Evolutionary conservation across 2,888 invertebrate genomes (phyloP).

Genomic region (Shargacucullia verbasci): DNA sequence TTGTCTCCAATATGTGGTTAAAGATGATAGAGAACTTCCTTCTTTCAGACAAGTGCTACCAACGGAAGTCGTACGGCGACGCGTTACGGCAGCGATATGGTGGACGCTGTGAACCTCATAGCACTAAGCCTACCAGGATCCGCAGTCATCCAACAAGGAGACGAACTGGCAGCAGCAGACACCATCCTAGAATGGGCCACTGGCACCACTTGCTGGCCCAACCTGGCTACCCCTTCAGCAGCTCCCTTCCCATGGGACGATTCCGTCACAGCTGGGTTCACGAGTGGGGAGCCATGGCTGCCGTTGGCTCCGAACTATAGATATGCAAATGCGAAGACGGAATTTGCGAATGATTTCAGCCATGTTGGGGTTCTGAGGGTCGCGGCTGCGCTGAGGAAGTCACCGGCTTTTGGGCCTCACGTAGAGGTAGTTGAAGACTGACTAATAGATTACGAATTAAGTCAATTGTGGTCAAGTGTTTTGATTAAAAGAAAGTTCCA

Average conservation of each 20-base stretch:
- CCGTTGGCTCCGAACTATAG: slow-evolving; percentile 91
- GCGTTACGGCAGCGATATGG: slow-evolving; percentile 90
- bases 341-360: slow-evolving; percentile 86
- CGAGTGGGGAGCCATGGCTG: slow-evolving; percentile 91
- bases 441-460: too few species aligned
- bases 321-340: slow-evolving; percentile 89
- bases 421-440: slow-evolving; percentile 72
- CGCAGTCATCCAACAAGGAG: slow-evolving; percentile 94
- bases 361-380: slow-evolving; percentile 79
- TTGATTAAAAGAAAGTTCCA: too few species aligned
- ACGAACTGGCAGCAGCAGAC: slow-evolving; percentile 91
- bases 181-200: slow-evolving; percentile 87
- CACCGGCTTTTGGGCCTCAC: slow-evolving; percentile 81
- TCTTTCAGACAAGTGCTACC: slow-evolving; percentile 73
- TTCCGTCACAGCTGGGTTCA: slow-evolving; percentile 82
- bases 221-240: slow-evolving; percentile 65
- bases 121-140: slow-evolving; percentile 93
- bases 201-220: slow-evolving; percentile 85
- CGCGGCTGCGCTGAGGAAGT: slow-evolving; percentile 80
- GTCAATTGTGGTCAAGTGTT: too few species aligned
- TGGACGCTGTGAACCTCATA: slow-evolving; percentile 92
- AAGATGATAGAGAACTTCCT: slow-evolving; percentile 1
- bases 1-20: too few species aligned
- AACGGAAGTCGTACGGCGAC: slow-evolving; percentile 82
- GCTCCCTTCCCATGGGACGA: slow-evolving; percentile 85